These are phyloP conservation scores for Ophiothrix spiculata DNA, from an alignment of 35 echinoderm and acorn worm species.

Conservation along the genomic window DNA sequence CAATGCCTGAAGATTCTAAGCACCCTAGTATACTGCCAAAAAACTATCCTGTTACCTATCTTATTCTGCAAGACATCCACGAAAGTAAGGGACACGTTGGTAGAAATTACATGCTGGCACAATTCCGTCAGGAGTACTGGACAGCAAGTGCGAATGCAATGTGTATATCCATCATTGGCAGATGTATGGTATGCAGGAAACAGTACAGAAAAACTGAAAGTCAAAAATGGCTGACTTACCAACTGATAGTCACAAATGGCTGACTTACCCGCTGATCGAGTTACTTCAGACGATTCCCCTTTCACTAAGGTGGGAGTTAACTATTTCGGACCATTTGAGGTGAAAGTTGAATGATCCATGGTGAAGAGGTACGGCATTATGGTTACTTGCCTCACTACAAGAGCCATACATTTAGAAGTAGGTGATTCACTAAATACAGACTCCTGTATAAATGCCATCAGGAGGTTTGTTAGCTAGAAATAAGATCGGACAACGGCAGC, in stretches of 20 bases:
- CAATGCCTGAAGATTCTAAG: conserved; percentile 41
- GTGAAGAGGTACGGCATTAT: neutral
- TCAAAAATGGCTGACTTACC: conserved; percentile 45
- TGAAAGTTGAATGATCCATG: neutral
- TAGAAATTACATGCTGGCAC: conserved; percentile 27
- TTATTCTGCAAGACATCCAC: conserved; percentile 31
- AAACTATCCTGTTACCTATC: conserved; percentile 24
- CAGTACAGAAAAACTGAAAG: neutral
- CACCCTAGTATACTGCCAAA: conserved; percentile 33
- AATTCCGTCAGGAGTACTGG: conserved; percentile 52
- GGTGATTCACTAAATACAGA: neutral
- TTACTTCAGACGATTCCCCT: no score
- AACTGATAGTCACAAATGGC: neutral
- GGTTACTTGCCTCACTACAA: neutral
- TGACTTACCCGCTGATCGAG: neutral
- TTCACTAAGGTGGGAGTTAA: no score
- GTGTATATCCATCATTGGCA: neutral
- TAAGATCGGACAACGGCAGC: conserved; percentile 47
- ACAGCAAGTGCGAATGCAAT: conserved; percentile 2
- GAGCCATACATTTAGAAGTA: neutral
- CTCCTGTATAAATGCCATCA: neutral
- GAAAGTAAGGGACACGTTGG: neutral
- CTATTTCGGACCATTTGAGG: conserved; percentile 22
- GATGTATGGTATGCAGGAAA: conserved; percentile 42
- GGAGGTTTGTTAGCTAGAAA: conserved; percentile 15